These are phyloP conservation scores for Axis porcinus DNA, from an alignment of 2,113 vertebrate species.

Conservation along the genomic window DNA sequence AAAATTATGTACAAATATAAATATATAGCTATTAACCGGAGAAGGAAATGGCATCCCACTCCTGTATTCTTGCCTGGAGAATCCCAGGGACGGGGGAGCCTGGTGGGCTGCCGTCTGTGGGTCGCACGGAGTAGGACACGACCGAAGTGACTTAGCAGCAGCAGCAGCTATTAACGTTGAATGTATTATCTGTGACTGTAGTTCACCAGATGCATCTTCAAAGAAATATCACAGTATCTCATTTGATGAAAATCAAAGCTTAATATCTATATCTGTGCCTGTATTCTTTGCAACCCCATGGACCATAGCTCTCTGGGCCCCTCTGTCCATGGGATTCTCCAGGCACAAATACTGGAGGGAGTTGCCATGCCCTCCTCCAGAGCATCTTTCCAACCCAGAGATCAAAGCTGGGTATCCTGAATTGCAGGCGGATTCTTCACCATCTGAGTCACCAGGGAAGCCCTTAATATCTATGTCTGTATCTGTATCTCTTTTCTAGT, in stretches of 20 bases:
- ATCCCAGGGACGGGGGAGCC: background rate
- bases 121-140: rapidly evolving
- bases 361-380: background rate
- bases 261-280: background rate
- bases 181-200: background rate
- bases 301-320: background rate
- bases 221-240: background rate
- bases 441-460: background rate
- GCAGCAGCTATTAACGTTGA: background rate
- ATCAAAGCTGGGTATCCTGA: background rate
- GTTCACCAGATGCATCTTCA: background rate
- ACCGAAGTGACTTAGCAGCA: rapidly evolving
- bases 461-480: background rate
- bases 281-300: background rate
- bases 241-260: background rate
- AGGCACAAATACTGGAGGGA: background rate
- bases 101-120: background rate
- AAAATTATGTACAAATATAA: background rate
- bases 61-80: background rate
- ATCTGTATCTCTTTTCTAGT: background rate
- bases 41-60: background rate
- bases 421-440: background rate
- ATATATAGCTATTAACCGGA: background rate
- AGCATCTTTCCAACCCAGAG: background rate
- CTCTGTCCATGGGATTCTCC: background rate